phyloP scores from a whole-genome alignment of 2,797 vertebrate genomes.

The Notolepis coatsorum region DNA sequence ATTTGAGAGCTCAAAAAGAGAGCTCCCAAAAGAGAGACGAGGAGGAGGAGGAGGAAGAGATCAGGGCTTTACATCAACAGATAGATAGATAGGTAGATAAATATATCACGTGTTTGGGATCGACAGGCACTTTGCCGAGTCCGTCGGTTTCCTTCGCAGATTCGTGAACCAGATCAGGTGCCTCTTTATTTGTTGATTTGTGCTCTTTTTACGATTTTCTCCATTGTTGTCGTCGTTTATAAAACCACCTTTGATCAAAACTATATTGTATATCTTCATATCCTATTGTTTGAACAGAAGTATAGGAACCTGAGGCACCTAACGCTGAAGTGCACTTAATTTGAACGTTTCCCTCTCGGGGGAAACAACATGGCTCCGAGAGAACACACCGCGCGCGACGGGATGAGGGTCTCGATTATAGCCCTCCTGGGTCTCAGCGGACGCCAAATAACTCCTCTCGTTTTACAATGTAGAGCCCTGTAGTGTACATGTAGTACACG shows the following conservation, averaged over 20 bases:
- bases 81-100: constrained; percentile 45
- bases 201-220: constrained; percentile 67
- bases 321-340: constrained; percentile 88
- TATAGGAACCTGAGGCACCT: constrained; percentile 84
- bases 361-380: constrained; percentile 78
- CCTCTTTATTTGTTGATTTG: constrained; percentile 64
- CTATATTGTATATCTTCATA: constrained; percentile 68
- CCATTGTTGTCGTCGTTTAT: constrained; percentile 46
- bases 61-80: constrained; percentile 86
- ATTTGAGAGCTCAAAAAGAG: constrained; percentile 38
- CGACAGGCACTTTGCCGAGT: constrained; percentile 87
- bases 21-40: constrained; percentile 29
- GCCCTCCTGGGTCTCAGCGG: constrained; percentile 55
- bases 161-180: constrained; percentile 55
- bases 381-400: constrained; percentile 40
- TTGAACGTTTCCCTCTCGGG: constrained; percentile 62
- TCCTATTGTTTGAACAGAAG: constrained; percentile 53
- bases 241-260: constrained; percentile 66
- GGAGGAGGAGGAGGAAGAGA: constrained; percentile 1
- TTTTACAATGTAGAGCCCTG: constrained; percentile 83
- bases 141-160: constrained; percentile 50
- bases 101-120: constrained; percentile 65
- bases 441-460: constrained; percentile 46
- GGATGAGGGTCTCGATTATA: constrained; percentile 51
- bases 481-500: no score